Conservation (phyloP, 2,888 invertebrate species). For the Oscheius sp. region DNA sequence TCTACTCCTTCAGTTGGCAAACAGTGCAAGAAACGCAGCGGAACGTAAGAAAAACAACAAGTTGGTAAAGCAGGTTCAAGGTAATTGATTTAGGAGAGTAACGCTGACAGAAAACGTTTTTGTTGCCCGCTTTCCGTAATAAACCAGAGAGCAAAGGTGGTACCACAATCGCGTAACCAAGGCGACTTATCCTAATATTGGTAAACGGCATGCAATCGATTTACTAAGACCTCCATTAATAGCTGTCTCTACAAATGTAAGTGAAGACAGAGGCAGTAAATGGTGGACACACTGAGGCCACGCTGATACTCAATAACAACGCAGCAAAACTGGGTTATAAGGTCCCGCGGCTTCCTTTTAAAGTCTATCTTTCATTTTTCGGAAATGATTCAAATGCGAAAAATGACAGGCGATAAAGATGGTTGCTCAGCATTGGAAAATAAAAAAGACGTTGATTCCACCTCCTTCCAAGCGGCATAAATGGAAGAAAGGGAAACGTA, state of each 20-base stretch:
- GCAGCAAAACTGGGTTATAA: neutral
- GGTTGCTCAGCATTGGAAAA: neutral
- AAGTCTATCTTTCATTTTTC: constrained; percentile 5
- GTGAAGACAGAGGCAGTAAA: no score
- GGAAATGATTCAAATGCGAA: neutral
- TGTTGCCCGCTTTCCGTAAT: no score
- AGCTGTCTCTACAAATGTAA: no score
- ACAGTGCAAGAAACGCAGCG: constrained; percentile 16
- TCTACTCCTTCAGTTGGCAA: constrained; percentile 26
- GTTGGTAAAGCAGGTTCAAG: neutral
- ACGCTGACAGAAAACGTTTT: no score
- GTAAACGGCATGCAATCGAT: no score
- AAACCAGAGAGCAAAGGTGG: no score
- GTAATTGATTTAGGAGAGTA: no score
- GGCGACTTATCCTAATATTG: no score
- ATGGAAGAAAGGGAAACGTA: constrained; percentile 7
- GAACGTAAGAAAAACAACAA: constrained; percentile 7
- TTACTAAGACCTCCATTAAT: no score
- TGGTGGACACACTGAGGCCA: neutral
- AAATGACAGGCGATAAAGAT: neutral
- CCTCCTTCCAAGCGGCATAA: neutral
- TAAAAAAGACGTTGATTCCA: neutral
- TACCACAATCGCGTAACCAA: no score
- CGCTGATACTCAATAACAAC: neutral
- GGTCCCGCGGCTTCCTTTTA: neutral